Percentiles rank a stretch among this genome's conserved stretches.
Conservation (phyloP, 1,140 invertebrate species). For the Ectropis grisescens region DNA sequence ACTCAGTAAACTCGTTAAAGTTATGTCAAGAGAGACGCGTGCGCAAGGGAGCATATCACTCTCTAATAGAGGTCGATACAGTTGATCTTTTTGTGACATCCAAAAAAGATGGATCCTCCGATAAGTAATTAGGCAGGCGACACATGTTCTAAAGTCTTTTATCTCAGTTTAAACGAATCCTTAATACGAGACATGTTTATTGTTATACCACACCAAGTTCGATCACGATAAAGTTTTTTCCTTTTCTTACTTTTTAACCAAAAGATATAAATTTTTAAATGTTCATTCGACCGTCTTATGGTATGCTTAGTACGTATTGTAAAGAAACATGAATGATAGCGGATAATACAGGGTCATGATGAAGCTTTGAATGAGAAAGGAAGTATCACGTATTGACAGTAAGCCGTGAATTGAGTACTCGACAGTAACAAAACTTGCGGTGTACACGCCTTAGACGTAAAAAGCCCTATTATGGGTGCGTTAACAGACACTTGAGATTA, state of each 20-base stretch:
- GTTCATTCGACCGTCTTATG: too few relatives aligned
- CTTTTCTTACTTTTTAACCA: too few relatives aligned
- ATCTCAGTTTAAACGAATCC: slow-evolving; percentile 49
- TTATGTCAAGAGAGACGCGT: too few relatives aligned
- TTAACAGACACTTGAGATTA: slow-evolving; percentile 69
- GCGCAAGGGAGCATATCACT: slow-evolving; percentile 38
- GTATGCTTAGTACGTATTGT: too few relatives aligned
- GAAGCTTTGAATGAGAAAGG: slow-evolving; percentile 23
- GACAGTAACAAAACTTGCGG: slow-evolving; percentile 38
- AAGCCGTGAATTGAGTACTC: slow-evolving; percentile 32
- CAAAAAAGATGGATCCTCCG: slow-evolving; percentile 43
- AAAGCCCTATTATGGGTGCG: slow-evolving; percentile 56
- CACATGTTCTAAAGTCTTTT: slow-evolving; percentile 58
- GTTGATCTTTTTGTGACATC: slow-evolving; percentile 45
- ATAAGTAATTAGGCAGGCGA: slow-evolving; percentile 65
- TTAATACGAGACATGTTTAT: slow-evolving; percentile 33
- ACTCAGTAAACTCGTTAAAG: too few relatives aligned
- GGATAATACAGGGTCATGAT: neutral
- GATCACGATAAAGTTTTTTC: slow-evolving; percentile 1
- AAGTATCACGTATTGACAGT: slow-evolving; percentile 42
- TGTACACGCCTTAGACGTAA: slow-evolving; percentile 42
- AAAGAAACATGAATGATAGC: neutral
- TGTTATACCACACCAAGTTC: slow-evolving; percentile 9
- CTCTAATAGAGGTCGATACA: slow-evolving; percentile 58
- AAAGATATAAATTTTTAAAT: too few relatives aligned